A percentile compares a stretch with the other conserved stretches of the same genome.
phyloP scores from a whole-genome alignment of 2,113 vertebrate species.

The Zosterops japonicus region DNA sequence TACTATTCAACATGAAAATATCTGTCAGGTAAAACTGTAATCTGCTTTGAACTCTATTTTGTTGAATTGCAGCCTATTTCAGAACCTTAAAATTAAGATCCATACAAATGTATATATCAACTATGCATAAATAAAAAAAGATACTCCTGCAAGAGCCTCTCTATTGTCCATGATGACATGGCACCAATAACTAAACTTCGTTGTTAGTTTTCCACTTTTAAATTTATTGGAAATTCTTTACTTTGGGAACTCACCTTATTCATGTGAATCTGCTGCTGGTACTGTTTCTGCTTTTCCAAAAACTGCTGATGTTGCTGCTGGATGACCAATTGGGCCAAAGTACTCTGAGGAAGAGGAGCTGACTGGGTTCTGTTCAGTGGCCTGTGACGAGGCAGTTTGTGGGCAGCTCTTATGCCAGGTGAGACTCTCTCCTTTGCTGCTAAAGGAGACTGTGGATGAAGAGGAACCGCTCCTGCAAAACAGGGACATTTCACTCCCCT shows the following conservation, averaged over 20 bases:
- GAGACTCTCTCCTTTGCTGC: constrained; percentile 87
- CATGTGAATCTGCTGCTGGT: constrained; percentile 96
- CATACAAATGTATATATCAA: neutral
- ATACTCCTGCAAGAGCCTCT: neutral
- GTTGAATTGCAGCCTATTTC: neutral
- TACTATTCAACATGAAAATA: neutral
- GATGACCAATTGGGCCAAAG: constrained; percentile 95
- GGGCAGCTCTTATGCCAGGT: constrained; percentile 77
- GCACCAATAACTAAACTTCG: neutral
- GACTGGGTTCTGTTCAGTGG: constrained; percentile 96
- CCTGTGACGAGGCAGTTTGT: constrained; percentile 92
- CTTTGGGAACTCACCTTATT: constrained; percentile 86
- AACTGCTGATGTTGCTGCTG: constrained; percentile 98
- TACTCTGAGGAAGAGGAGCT: constrained; percentile 94
- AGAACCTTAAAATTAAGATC: neutral
- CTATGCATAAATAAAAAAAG: neutral
- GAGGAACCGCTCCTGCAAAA: constrained; percentile 82
- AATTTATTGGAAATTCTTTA: neutral
- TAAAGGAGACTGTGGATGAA: constrained; percentile 90
- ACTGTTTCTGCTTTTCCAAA: constrained; percentile 96
- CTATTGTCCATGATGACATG: neutral
- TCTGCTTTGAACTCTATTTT: neutral
- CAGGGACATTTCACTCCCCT: constrained; percentile 14
- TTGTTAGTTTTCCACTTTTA: neutral
- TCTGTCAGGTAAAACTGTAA: neutral